Evolutionary conservation across 2,888 invertebrate genomes (phyloP).

Genomic region (Drosophila mulleri): DNA sequence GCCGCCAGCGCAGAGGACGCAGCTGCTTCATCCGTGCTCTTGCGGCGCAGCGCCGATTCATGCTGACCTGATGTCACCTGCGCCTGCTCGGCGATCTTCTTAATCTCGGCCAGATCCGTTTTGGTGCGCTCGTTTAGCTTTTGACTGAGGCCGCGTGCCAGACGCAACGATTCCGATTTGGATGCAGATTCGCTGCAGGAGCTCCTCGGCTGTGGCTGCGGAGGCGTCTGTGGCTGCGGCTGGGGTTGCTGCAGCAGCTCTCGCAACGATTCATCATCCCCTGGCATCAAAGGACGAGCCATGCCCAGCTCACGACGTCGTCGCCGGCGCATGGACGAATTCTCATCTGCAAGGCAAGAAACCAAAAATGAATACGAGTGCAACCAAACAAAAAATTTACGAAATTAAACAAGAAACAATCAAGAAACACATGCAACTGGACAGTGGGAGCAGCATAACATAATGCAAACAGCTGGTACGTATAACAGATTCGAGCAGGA

Average conservation of each 20-base stretch:
- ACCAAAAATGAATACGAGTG: background rate
- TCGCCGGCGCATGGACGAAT: conserved; percentile 81
- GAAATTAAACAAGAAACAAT: background rate
- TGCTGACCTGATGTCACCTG: conserved; percentile 38
- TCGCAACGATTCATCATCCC: conserved; percentile 80
- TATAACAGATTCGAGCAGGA: conserved; percentile 39
- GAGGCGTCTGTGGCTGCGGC: conserved; percentile 47
- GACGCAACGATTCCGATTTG: conserved; percentile 62
- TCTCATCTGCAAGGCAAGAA: conserved; percentile 83
- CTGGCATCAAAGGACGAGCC: conserved; percentile 82
- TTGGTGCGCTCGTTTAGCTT: conserved; percentile 84
- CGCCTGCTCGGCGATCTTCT: conserved; percentile 83
- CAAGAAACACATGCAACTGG: conserved; percentile 55
- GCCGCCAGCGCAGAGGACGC: background rate
- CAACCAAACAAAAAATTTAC: background rate
- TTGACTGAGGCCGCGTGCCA: conserved; percentile 76
- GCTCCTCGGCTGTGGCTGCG: conserved; percentile 70
- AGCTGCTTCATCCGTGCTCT: conserved; percentile 84
- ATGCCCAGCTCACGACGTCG: conserved; percentile 84
- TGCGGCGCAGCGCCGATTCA: conserved; percentile 68
- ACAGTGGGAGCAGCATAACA: conserved; percentile 59
- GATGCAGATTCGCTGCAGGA: conserved; percentile 59
- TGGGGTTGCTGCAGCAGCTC: conserved; percentile 80
- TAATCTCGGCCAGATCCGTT: conserved; percentile 84
- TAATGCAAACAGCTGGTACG: conserved; percentile 69